Evolutionary conservation across 2,888 invertebrate species (phyloP).

Genomic region (Papilio elwesi): DNA sequence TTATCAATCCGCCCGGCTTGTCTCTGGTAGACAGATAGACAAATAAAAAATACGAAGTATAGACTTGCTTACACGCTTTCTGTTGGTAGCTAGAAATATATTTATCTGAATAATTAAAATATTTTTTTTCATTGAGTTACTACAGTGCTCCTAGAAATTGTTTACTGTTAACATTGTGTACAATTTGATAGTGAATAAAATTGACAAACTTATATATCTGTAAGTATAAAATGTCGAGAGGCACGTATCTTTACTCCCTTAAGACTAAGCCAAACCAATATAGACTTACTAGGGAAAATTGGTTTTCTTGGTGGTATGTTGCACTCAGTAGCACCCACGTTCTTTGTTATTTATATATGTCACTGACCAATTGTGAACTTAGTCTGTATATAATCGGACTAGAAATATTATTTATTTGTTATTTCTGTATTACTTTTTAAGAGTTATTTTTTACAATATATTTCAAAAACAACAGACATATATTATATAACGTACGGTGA

Average conservation of each 20-base stretch:
- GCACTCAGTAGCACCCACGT: neutral
- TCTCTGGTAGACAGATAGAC: no score
- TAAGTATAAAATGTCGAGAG: neutral
- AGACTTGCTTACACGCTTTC: no score
- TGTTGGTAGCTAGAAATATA: no score
- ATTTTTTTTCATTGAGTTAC: no score
- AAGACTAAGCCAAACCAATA: conserved; percentile 7
- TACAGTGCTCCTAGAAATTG: neutral
- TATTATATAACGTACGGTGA: no score
- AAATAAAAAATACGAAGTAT: no score
- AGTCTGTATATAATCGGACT: neutral
- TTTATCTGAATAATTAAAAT: no score
- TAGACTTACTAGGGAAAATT: conserved; percentile 17
- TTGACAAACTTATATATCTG: neutral
- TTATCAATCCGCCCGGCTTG: no score
- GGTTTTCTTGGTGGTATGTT: neutral
- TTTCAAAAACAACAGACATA: no score
- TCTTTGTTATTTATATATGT: conserved; percentile 3
- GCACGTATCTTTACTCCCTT: conserved; percentile 1
- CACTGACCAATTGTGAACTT: neutral
- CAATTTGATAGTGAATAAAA: neutral
- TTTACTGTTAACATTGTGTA: neutral
- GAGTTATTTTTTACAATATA: no score
- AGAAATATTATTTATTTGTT: neutral
- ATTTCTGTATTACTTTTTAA: no score